These are phyloP conservation scores for Apodemus speciosus DNA, from an alignment of 2,113 vertebrate species.

Conservation along the genomic window DNA sequence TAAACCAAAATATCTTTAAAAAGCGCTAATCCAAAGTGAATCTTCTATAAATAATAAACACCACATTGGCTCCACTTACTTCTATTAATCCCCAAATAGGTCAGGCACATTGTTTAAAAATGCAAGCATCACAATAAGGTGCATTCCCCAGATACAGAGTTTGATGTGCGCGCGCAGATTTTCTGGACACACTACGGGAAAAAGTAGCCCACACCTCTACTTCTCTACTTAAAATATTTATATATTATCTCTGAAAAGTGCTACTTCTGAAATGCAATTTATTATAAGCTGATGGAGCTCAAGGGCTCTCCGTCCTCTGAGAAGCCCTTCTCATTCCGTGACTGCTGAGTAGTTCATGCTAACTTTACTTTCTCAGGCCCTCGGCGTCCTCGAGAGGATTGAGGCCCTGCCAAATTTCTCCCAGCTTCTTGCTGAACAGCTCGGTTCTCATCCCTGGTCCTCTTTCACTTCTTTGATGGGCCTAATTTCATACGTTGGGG, in stretches of 20 bases:
- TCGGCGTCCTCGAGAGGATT: constrained; percentile 30
- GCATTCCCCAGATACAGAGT: constrained; percentile 81
- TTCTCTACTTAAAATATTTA: constrained; percentile 87
- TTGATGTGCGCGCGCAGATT: constrained; percentile 86
- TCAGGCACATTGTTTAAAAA: constrained; percentile 84
- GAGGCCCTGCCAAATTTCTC: not conserved
- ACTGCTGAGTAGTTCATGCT: constrained; percentile 14
- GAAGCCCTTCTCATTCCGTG: constrained; percentile 65
- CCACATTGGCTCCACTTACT: constrained; percentile 86
- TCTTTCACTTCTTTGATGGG: constrained; percentile 61
- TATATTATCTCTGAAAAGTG: constrained; percentile 82
- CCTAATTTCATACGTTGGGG: constrained; percentile 64
- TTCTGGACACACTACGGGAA: constrained; percentile 81
- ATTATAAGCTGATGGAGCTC: constrained; percentile 81
- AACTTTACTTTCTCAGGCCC: constrained; percentile 58
- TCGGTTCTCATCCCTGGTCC: constrained; percentile 66
- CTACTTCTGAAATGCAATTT: constrained; percentile 83
- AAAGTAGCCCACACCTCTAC: constrained; percentile 82
- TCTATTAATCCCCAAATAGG: constrained; percentile 86
- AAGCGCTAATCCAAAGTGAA: constrained; percentile 86
- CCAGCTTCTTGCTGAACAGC: constrained; percentile 63
- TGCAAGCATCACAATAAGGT: constrained; percentile 85
- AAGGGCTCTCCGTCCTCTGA: constrained; percentile 67
- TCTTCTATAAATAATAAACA: constrained; percentile 88
- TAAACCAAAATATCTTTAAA: constrained; percentile 71